Evolutionary conservation across 2,888 invertebrate species (phyloP).

Genomic region (Parnassius mnemosyne): DNA sequence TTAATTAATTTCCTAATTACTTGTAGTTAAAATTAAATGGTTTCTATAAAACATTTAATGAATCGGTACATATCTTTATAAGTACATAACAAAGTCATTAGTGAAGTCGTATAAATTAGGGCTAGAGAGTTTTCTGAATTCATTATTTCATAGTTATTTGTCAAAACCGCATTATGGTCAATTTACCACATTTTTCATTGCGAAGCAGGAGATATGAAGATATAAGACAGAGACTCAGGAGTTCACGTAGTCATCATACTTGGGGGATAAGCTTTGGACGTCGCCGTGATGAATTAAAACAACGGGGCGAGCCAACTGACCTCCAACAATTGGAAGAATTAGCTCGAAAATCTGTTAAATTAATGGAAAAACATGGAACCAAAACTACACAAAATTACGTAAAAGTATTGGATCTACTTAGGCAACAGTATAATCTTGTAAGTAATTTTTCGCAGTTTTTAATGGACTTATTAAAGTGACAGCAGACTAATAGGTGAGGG

Average conservation of each 20-base stretch:
- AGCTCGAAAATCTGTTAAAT: constrained; percentile 22
- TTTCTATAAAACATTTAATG: not conserved
- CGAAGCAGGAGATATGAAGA: constrained; percentile 7
- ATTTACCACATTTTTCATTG: constrained; percentile 16
- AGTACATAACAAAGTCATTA: constrained; percentile 1
- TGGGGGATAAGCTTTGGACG: constrained; percentile 30
- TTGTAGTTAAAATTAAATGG: not conserved
- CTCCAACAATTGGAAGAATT: constrained; percentile 31
- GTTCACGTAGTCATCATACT: constrained; percentile 27
- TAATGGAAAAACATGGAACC: constrained; percentile 29
- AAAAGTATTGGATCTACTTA: constrained; percentile 30
- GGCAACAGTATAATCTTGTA: constrained; percentile 36
- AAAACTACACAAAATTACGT: constrained; percentile 17
- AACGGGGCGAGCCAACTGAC: constrained; percentile 26
- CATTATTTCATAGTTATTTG: constrained; percentile 1
- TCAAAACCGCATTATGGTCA: constrained; percentile 6
- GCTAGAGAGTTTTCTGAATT: not conserved
- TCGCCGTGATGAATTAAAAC: constrained; percentile 20
- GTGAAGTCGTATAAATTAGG: not conserved
- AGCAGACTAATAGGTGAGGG: too few relatives aligned
- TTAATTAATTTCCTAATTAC: too few relatives aligned
- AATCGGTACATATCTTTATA: not conserved
- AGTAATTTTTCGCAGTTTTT: constrained; percentile 1
- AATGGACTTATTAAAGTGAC: too few relatives aligned
- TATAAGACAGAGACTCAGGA: constrained; percentile 2